Evolutionary conservation across 2,888 invertebrate species (phyloP), one percentile per base, ranked within the genome.

Genomic region (Adelphocoris suturalis): DNA sequence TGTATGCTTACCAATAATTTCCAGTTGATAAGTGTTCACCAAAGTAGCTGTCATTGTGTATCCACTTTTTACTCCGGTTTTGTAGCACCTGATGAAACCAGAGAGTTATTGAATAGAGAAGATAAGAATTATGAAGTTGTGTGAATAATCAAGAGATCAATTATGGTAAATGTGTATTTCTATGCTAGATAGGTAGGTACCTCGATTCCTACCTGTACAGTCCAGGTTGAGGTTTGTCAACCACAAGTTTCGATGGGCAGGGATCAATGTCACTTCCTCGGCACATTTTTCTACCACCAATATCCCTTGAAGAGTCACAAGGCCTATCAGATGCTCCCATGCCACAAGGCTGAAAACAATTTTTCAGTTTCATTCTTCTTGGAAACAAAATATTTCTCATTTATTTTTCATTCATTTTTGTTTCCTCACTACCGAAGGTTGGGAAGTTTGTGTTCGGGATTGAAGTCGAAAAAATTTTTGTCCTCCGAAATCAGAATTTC

Each of bases 41-140:
- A 87, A 48, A 5, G 87, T 87, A 76, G 87, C 87, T 23, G 87
- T 87, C 87, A 87, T 87, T 12, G 87, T 87, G 55, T 87, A 87
- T 0, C 87, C 87, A 23, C 27, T 76, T 48, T 76, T 87, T 23
- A 55, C 37, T 3, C 87, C 87, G 19, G 87, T 87, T 76, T 46
- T 87, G 48, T 87, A 87, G 28, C 87, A 87, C 48, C 78, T 87
- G 52, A 48, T 27, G 0, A 27, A 85, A 14, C 16, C 37, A 37
- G 37, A 37, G 37, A 37, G 7, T 37, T 37, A 37, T 37, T 37
- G 37, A 7, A 37, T 7, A 37, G 7, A 4, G 37, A 37, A 7
- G 37, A 37, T 4, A 37, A 37, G n/a, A n/a, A n/a, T n/a, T n/a
- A n/a, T 7, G 37, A 37, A 4, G 37, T 2, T 37, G 37, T 2